phyloP scores from a whole-genome alignment of 2,113 vertebrate genomes.

The Opisthocomus hoazin region DNA sequence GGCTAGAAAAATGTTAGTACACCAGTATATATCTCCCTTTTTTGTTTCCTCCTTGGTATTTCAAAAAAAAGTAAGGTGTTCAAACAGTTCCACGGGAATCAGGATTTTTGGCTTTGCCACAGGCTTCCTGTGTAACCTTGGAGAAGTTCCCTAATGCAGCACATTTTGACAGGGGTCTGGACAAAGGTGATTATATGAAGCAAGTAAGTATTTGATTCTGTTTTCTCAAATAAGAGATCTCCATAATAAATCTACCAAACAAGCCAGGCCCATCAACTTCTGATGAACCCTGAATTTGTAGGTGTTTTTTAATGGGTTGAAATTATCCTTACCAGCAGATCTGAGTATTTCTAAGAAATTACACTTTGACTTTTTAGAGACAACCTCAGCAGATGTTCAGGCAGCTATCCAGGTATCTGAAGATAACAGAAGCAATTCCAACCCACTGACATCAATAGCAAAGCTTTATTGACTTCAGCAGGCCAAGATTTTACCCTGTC shows the following conservation, averaged over 20 bases:
- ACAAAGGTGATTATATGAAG: background rate
- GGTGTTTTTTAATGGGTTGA: background rate
- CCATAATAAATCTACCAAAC: background rate
- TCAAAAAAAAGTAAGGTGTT: background rate
- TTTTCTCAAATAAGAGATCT: background rate
- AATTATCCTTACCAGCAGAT: background rate
- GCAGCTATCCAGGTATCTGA: background rate
- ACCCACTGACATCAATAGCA: background rate
- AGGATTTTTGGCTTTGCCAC: background rate
- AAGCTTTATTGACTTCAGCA: background rate
- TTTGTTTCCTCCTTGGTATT: background rate
- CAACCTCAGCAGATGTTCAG: constrained; percentile 22
- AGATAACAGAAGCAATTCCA: constrained; percentile 23
- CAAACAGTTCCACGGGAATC: background rate
- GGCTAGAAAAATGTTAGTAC: background rate
- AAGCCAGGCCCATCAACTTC: background rate
- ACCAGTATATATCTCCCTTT: background rate
- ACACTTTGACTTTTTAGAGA: background rate
- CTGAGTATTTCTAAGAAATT: background rate
- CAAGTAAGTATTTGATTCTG: background rate
- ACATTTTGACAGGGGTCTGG: background rate
- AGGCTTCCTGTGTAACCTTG: background rate
- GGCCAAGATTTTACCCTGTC: background rate
- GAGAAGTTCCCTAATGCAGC: background rate
- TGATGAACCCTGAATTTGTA: background rate